Conservation (phyloP, 2,797 vertebrate genomes). For the Florisuga fusca region DNA sequence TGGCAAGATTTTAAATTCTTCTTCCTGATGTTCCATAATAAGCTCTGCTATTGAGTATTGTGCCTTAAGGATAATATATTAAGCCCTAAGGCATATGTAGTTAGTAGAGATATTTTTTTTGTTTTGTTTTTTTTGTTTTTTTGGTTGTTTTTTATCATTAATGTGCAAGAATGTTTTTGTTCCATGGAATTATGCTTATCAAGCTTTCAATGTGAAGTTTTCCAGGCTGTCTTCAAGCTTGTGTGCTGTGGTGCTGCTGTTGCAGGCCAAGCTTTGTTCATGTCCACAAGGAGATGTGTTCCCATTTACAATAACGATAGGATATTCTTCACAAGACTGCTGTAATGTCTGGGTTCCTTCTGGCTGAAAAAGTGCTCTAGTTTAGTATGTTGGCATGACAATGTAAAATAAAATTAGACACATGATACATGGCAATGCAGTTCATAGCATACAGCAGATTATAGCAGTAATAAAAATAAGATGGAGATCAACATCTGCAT, state of each 20-base stretch:
- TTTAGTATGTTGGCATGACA: background rate
- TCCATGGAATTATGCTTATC: background rate
- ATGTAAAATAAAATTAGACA: background rate
- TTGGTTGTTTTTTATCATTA: background rate
- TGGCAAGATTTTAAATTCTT: background rate
- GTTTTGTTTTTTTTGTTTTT: too few relatives aligned
- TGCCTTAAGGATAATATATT: background rate
- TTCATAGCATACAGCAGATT: background rate
- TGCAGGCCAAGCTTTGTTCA: background rate
- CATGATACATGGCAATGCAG: background rate
- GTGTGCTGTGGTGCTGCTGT: background rate
- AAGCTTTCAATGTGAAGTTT: background rate
- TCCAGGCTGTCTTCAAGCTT: background rate
- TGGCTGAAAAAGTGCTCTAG: background rate
- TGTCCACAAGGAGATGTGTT: background rate
- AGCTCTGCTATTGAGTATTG: background rate
- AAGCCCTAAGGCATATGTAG: background rate
- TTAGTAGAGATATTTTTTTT: background rate
- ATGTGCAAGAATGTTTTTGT: background rate
- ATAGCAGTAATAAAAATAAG: background rate
- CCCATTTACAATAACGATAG: background rate
- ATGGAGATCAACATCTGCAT: background rate
- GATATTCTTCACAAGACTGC: background rate
- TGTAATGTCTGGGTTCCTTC: background rate
- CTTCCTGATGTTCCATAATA: background rate